phyloP scores from a whole-genome alignment of 2,888 invertebrate genomes.

The Drosophila subsilvestris region DNA sequence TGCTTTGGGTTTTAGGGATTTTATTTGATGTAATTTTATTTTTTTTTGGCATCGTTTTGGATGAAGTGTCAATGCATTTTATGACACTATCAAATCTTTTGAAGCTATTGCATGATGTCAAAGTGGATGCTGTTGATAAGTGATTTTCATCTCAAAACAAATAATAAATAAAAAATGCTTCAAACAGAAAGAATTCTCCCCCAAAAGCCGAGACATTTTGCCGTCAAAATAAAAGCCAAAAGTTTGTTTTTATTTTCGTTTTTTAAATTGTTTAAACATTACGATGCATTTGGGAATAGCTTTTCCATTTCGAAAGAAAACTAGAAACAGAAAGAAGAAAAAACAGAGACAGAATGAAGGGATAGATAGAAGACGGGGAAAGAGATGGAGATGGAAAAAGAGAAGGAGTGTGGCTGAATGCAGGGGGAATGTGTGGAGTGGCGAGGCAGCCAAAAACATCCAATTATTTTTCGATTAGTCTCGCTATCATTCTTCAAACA shows the following conservation, averaged over 20 bases:
- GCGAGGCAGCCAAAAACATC: constrained; percentile 60
- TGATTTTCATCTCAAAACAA: constrained; percentile 1
- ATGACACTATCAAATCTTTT: too few relatives aligned
- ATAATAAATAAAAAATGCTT: constrained; percentile 11
- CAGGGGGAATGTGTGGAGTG: not conserved
- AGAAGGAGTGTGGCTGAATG: too few relatives aligned
- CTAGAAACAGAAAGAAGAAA: constrained; percentile 31
- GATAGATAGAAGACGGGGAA: constrained; percentile 46
- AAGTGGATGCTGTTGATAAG: too few relatives aligned
- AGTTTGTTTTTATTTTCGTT: constrained; percentile 37
- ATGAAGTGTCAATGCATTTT: too few relatives aligned
- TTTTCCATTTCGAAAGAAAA: constrained; percentile 52
- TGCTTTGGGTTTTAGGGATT: too few relatives aligned
- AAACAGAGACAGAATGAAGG: constrained; percentile 42
- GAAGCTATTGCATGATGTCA: too few relatives aligned
- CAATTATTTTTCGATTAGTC: constrained; percentile 84
- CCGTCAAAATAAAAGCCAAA: constrained; percentile 69
- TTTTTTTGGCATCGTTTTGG: too few relatives aligned
- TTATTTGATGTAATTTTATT: too few relatives aligned
- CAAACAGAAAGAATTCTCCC: not conserved
- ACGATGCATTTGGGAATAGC: constrained; percentile 82
- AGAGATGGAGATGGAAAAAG: constrained; percentile 38
- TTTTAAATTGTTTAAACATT: constrained; percentile 79
- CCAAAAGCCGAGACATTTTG: not conserved
- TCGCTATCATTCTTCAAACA: constrained; percentile 82